Percentiles rank a stretch among this genome's conserved stretches.
phyloP scores from a whole-genome alignment of 2,113 vertebrate genomes.

The Paedocypris sp. region DNA sequence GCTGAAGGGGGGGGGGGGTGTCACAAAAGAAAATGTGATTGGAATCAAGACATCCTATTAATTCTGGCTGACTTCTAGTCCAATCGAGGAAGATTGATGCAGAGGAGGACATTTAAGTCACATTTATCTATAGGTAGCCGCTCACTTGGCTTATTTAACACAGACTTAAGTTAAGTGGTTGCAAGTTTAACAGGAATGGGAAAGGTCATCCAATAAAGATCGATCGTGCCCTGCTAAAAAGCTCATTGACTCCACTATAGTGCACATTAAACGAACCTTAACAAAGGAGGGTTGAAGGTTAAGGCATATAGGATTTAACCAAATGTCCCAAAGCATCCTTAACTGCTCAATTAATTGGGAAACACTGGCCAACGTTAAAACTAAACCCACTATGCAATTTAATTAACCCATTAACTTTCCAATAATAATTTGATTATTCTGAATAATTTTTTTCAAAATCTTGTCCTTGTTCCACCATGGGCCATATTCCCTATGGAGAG shows the following conservation, averaged over 20 bases:
- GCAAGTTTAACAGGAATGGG: background rate
- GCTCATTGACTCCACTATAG: background rate
- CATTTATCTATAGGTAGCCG: background rate
- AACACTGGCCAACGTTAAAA: too few species aligned
- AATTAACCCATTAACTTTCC: background rate
- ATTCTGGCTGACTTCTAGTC: background rate
- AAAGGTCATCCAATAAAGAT: slow-evolving; percentile 16
- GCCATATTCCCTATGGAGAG: background rate
- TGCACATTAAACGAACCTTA: slow-evolving; percentile 14
- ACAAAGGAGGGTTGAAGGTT: background rate
- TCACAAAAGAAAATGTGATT: background rate
- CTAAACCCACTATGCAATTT: too few species aligned
- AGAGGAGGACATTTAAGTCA: background rate
- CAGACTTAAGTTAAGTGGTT: background rate
- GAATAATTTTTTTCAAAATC: background rate
- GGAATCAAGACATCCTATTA: slow-evolving; percentile 5
- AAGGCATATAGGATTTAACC: background rate
- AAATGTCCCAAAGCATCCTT: background rate
- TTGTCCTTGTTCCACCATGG: background rate
- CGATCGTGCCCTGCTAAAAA: slow-evolving; percentile 1
- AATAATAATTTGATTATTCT: slow-evolving; percentile 4
- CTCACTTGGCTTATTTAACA: slow-evolving; percentile 8
- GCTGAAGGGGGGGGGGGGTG: background rate
- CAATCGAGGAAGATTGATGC: background rate
- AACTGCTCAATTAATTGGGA: too few species aligned